A percentile compares a stretch with the other conserved stretches of the same genome.
Conservation (phyloP, 1,140 invertebrate genomes). For the Riptortus pedestris region DNA sequence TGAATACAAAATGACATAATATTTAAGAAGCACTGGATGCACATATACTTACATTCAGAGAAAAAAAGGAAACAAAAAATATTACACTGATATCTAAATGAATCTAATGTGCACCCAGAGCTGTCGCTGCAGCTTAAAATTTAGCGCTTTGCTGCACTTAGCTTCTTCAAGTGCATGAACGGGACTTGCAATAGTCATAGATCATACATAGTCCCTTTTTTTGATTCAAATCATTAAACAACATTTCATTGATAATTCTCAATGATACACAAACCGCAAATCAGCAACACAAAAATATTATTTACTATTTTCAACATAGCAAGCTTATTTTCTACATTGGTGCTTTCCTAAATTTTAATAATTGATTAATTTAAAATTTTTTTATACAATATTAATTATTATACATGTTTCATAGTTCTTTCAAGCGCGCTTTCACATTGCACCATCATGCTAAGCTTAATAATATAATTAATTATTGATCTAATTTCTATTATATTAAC, state of each 20-base stretch:
- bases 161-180: slow-evolving; percentile 19
- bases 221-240: neutral
- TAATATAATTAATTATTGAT: too few relatives aligned
- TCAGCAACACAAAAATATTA: neutral
- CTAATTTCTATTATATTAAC: too few relatives aligned
- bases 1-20: neutral
- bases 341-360: slow-evolving; percentile 6
- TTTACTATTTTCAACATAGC: too few relatives aligned
- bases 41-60: too few relatives aligned
- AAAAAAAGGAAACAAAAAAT: too few relatives aligned
- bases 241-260: neutral
- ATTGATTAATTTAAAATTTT: too few relatives aligned
- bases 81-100: too few relatives aligned
- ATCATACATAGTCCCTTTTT: slow-evolving; percentile 3
- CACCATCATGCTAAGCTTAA: neutral
- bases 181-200: slow-evolving; percentile 19
- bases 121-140: slow-evolving; percentile 9
- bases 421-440: slow-evolving; percentile 3
- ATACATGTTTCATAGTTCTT: slow-evolving; percentile 23
- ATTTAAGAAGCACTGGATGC: neutral
- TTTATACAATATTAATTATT: too few relatives aligned
- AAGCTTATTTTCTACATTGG: too few relatives aligned
- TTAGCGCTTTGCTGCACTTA: slow-evolving; percentile 22
- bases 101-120: neutral
- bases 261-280: neutral